Base-by-base conservation (phyloP, 2,797 vertebrate species). In the Kryptopterus vitreolus region DNA sequence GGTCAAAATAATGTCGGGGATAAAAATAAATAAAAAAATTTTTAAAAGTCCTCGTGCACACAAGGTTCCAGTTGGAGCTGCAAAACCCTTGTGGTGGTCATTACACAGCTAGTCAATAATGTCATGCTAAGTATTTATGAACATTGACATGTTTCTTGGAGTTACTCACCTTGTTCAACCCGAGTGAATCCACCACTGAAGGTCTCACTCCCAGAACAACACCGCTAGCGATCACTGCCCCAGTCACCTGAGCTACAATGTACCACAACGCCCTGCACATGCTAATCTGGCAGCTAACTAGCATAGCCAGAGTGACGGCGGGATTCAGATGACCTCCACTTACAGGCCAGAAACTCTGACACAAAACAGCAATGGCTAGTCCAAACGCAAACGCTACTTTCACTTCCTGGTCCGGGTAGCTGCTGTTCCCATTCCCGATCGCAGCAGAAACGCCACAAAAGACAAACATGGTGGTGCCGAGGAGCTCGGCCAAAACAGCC, bases 201-300 rank as follows among this genome's bases (percentile, higher is more conserved):
- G 82, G 24, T 12, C 93, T 95, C 89, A 95, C 75, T 80, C 94
- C 94, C 0, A 89, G 92, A 53, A 95, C 92, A 43, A 94, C 91
- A 71, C 92, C 93, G 0, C 93, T 92, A 87, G 90, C 95, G 0
- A 94, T 90, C 35, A 94, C 91, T 3, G 93, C 93, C 0, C 94
- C 95, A 83, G 94, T 85, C 12, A 93, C 91, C 90, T 95, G 95
- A 31, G 93, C 93, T 0, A 93, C 10, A 29, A 94, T 91, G 85
- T 95, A 95, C 90, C 93, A 86, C 80, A 94, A 0, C 0, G 94
- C 94, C 75, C 94, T 90, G 15, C 94, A 88, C 86, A 94, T 77
- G 86, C 93, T 95, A 85, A 95, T 92, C 90, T 94, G 94, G 69
- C 93, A 95, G 89, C 92, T 95, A 15, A 94, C 91, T 85, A 95